Percentiles rank a stretch among this genome's conserved stretches.
Evolutionary conservation across 1,140 invertebrate species (phyloP).

Genomic region (Heliconius nattereri): DNA sequence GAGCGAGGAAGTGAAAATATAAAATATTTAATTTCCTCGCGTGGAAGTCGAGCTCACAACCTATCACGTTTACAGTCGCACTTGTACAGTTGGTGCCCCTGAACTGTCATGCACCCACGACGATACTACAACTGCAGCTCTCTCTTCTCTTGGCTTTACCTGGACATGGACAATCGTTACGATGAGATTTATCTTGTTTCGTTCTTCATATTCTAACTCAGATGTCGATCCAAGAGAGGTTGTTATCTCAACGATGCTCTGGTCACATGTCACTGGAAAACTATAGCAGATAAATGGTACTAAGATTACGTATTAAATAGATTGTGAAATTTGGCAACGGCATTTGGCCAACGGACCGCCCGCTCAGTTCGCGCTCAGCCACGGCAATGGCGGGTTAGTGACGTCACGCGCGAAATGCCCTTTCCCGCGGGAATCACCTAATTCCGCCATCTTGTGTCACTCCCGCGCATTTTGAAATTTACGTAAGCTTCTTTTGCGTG

Average conservation of each 20-base stretch:
- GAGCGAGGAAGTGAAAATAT: too few relatives aligned
- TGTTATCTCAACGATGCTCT: slow-evolving; percentile 5
- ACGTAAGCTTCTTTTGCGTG: slow-evolving; percentile 45
- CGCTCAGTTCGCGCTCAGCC: slow-evolving; percentile 49
- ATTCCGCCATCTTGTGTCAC: slow-evolving; percentile 39
- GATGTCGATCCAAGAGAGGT: background rate
- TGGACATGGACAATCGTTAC: too few relatives aligned
- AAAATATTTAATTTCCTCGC: too few relatives aligned
- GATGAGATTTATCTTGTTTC: background rate
- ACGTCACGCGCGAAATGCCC: slow-evolving; percentile 59
- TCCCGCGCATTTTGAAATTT: slow-evolving; percentile 45
- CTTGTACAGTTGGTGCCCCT: too few relatives aligned
- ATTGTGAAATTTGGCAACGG: slow-evolving; percentile 75
- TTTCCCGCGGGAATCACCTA: slow-evolving; percentile 61
- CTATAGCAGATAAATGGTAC: slow-evolving; percentile 39
- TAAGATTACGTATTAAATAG: slow-evolving; percentile 46
- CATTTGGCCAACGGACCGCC: slow-evolving; percentile 56
- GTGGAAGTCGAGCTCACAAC: too few relatives aligned
- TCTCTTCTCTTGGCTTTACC: too few relatives aligned
- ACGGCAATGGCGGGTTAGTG: slow-evolving; percentile 47
- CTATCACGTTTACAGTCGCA: too few relatives aligned
- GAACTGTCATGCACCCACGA: too few relatives aligned
- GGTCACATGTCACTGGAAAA: slow-evolving; percentile 16
- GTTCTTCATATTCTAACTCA: background rate
- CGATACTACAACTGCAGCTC: too few relatives aligned